A percentile compares a stretch with the other conserved stretches of the same genome.
These are phyloP conservation scores for Cheilosia vernalis DNA, from an alignment of 2,888 invertebrate genomes.

Conservation along the genomic window DNA sequence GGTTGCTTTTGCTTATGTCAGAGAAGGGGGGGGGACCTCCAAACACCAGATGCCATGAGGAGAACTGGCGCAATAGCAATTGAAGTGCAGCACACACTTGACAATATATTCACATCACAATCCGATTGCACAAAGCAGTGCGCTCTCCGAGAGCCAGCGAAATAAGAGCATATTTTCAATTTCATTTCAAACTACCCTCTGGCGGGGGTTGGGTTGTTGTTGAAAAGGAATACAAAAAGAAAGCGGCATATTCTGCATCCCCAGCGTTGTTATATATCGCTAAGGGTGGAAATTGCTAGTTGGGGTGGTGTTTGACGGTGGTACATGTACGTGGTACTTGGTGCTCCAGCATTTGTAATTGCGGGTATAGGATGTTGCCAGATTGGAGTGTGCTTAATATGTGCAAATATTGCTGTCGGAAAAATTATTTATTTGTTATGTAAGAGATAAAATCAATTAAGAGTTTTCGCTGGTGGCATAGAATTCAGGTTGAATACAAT, in stretches of 20 bases:
- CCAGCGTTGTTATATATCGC: conserved; percentile 26
- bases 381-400: conserved; percentile 56
- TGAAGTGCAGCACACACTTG: conserved; percentile 25
- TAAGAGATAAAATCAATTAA: conserved; percentile 66
- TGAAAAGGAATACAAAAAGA: conserved; percentile 35
- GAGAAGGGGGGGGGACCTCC: background rate
- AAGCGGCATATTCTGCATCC: conserved; percentile 33
- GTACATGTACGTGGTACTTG: background rate
- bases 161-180: conserved; percentile 64
- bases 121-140: conserved; percentile 52
- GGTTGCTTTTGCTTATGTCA: conserved; percentile 25
- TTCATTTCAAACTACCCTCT: conserved; percentile 51
- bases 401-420: conserved; percentile 55
- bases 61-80: conserved; percentile 49
- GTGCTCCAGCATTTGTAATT: conserved; percentile 52
- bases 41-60: background rate
- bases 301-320: background rate
- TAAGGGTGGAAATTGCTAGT: conserved; percentile 45
- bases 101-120: conserved; percentile 45
- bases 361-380: conserved; percentile 43
- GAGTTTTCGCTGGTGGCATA: conserved; percentile 24
- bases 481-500: conserved; percentile 15
- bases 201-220: conserved; percentile 26
- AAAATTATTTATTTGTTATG: conserved; percentile 60
- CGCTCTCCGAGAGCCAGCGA: conserved; percentile 59